These are phyloP conservation scores for Drosophila picticornis DNA, from an alignment of 2,888 invertebrate genomes.

Conservation along the genomic window DNA sequence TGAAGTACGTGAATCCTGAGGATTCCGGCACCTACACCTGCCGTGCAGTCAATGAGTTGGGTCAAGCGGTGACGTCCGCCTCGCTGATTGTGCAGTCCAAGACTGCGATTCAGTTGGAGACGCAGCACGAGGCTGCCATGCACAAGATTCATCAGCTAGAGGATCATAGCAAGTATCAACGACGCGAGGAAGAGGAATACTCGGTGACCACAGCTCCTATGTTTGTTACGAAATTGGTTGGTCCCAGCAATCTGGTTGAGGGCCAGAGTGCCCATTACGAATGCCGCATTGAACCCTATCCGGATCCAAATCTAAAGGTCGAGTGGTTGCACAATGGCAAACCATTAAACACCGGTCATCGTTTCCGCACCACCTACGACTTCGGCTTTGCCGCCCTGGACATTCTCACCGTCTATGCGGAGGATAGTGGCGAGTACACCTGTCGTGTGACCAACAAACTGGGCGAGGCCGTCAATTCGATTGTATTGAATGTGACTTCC, in stretches of 20 bases:
- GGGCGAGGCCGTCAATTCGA: slow-evolving; percentile 93
- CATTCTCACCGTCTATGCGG: slow-evolving; percentile 95
- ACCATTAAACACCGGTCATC: slow-evolving; percentile 94
- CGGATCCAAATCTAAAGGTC: slow-evolving; percentile 94
- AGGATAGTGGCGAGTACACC: slow-evolving; percentile 97
- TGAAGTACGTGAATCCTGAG: slow-evolving; percentile 97
- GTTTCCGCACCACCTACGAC: slow-evolving; percentile 97
- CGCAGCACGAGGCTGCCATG: slow-evolving; percentile 94
- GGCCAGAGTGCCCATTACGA: slow-evolving; percentile 97
- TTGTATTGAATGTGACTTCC: slow-evolving; percentile 92
- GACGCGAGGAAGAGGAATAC: slow-evolving; percentile 93
- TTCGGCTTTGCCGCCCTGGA: slow-evolving; percentile 99
- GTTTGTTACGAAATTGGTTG: slow-evolving; percentile 94
- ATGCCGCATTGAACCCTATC: slow-evolving; percentile 96
- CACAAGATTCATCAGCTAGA: slow-evolving; percentile 95
- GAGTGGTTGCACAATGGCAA: slow-evolving; percentile 98
- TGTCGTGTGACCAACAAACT: slow-evolving; percentile 94
- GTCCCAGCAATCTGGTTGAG: slow-evolving; percentile 93
- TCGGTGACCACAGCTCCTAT: slow-evolving; percentile 93
- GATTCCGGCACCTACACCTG: slow-evolving; percentile 99
- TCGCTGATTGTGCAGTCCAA: slow-evolving; percentile 95
- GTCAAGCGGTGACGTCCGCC: slow-evolving; percentile 97
- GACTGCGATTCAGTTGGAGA: slow-evolving; percentile 94
- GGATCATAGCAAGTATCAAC: slow-evolving; percentile 91
- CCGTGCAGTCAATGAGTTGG: slow-evolving; percentile 95